Base-by-base conservation (phyloP, 2,113 vertebrate genomes). In the Chloroceryle aenea region DNA sequence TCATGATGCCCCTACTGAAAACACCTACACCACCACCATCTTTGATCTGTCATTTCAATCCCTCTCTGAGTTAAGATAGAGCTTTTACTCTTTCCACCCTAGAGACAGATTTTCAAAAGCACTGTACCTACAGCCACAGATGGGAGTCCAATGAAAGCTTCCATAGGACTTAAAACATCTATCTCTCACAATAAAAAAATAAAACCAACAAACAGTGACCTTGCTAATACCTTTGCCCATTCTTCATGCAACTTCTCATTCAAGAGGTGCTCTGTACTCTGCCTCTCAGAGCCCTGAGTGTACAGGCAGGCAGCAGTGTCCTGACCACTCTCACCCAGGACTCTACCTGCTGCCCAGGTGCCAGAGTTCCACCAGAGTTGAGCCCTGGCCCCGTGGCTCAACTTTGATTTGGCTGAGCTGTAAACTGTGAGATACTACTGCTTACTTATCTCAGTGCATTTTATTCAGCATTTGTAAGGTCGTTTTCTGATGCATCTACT, bases 241-340 rank as follows among this genome's bases (percentile, higher is more conserved):
- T 91, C 29, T 45, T 62, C 34, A 66, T 7, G 2, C 16, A 85
- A 9, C 3, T 11, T 20, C 42, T 80, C 14, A 17, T 69, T 66
- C 32, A 69, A 42, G 45, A 74, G 9, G 13, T 29, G 36, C 43
- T 34, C 47, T 1, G 0, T 34, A 16, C 7, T 20, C 21, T 1
- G 12, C 8, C 25, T 43, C 30, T 74, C 42, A 9, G 43, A 45
- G 20, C n/a, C 43, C 29, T 12, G 45, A 53, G 16, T 0, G 1
- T 21, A 34, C 0, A 0, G 27, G 12, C 29, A 52, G 62, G 38
- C 29, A 48, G 36, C 2, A 5, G n/a, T 40, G n/a, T n/a, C n/a
- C 56, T 53, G 55, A 81, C 16, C 40, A 73, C 29, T 11, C 20
- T 34, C 2, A 1, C 6, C 8, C 9, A 34, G 64, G 27, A 61